phyloP scores from a whole-genome alignment of 1,140 invertebrate species.

The Hesperophylax magnus region DNA sequence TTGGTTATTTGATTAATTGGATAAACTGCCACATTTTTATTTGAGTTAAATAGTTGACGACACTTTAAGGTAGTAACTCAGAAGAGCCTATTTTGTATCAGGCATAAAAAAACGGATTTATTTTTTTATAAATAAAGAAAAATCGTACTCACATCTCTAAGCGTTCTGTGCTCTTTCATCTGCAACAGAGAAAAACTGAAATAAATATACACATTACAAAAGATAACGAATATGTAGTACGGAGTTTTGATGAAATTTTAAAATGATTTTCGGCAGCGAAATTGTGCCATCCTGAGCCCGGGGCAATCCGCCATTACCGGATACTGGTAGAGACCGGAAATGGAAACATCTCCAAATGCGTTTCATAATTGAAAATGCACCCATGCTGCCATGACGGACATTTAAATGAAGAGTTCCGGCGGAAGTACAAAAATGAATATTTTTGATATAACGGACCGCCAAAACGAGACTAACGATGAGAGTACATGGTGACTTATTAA shows the following conservation, averaged over 20 bases:
- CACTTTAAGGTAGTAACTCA: no score
- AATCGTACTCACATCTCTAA: background rate
- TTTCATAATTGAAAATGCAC: conserved; percentile 14
- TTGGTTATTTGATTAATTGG: no score
- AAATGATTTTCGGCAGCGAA: background rate
- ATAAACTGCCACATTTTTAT: no score
- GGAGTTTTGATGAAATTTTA: background rate
- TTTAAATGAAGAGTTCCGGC: background rate
- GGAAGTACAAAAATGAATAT: no score
- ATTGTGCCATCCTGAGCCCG: background rate
- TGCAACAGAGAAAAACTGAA: conserved; percentile 3
- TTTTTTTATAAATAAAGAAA: no score
- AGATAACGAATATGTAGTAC: background rate
- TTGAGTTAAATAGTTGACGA: no score
- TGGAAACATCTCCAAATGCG: conserved; percentile 8
- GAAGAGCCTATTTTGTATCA: no score
- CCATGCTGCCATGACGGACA: background rate
- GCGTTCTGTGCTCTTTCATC: background rate
- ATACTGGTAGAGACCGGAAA: background rate
- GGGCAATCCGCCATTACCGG: background rate
- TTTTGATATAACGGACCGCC: no score
- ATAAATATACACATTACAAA: background rate
- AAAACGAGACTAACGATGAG: no score
- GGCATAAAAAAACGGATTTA: no score
- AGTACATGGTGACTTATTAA: no score